phyloP scores from a whole-genome alignment of 2,797 vertebrate species.

The Tachyglossus aculeatus region DNA sequence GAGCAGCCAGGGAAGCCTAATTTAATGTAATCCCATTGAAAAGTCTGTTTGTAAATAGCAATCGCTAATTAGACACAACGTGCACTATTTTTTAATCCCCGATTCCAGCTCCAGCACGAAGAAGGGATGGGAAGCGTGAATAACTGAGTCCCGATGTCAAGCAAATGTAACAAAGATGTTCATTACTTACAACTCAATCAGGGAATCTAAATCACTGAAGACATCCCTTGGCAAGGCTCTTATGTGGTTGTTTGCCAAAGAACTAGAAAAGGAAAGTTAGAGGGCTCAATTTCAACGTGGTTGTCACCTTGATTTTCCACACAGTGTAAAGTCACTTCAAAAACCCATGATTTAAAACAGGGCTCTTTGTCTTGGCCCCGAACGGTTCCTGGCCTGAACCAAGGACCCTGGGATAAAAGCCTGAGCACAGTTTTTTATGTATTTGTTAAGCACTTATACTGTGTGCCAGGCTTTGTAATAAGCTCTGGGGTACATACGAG shows the following conservation, averaged over 20 bases:
- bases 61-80: background rate
- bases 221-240: conserved; percentile 91
- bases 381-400: background rate
- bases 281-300: conserved; percentile 50
- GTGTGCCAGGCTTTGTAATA: too few species aligned
- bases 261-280: conserved; percentile 80
- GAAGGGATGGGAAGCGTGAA: background rate
- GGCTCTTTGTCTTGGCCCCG: background rate
- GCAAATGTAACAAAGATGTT: conserved; percentile 21
- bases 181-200: conserved; percentile 94
- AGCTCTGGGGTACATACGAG: too few species aligned
- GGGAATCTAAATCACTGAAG: conserved; percentile 94
- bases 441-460: too few species aligned
- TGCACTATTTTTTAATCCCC: background rate
- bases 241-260: conserved; percentile 96
- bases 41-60: conserved; percentile 15
- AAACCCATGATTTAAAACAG: conserved; percentile 20
- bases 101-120: background rate
- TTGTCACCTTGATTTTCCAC: conserved; percentile 12
- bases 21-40: background rate
- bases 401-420: background rate
- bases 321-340: conserved; percentile 33
- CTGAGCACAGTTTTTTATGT: conserved; percentile 14
- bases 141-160: conserved; percentile 17
- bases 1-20: background rate